A percentile compares a stretch with the other conserved stretches of the same genome.
These are phyloP conservation scores for Corythaixoides concolor DNA, from an alignment of 2,113 vertebrate genomes.

Conservation along the genomic window DNA sequence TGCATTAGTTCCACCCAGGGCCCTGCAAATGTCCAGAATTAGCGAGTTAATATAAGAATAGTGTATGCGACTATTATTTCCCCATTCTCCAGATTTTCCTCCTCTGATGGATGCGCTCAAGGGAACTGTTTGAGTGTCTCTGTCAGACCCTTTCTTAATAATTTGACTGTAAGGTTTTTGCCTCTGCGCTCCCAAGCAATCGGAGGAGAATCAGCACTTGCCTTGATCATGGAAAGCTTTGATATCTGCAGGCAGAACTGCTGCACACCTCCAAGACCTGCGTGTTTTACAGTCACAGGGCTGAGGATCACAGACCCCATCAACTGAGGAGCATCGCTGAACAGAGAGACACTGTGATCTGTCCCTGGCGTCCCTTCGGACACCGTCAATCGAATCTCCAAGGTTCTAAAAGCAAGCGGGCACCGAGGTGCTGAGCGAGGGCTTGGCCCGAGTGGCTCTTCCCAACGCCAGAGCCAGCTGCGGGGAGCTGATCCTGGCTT, in stretches of 20 bases:
- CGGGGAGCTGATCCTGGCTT: neutral
- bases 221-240: neutral
- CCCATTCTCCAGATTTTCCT: neutral
- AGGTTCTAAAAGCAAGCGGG: neutral
- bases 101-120: slow-evolving; percentile 21
- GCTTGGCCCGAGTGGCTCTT: neutral
- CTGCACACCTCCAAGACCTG: neutral
- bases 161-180: neutral
- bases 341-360: neutral
- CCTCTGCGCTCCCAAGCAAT: neutral
- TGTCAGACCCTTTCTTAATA: neutral
- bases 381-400: fast-evolving
- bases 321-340: neutral
- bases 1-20: neutral
- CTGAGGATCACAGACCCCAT: neutral
- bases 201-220: neutral
- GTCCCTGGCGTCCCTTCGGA: neutral
- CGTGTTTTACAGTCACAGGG: neutral
- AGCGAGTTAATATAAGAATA: neutral
- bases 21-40: neutral
- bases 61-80: neutral
- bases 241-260: neutral
- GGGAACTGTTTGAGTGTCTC: neutral
- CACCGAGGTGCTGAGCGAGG: fast-evolving
- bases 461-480: no score